Base-by-base conservation (phyloP, 2,888 invertebrate genomes). In the Zelleria hepariella region DNA sequence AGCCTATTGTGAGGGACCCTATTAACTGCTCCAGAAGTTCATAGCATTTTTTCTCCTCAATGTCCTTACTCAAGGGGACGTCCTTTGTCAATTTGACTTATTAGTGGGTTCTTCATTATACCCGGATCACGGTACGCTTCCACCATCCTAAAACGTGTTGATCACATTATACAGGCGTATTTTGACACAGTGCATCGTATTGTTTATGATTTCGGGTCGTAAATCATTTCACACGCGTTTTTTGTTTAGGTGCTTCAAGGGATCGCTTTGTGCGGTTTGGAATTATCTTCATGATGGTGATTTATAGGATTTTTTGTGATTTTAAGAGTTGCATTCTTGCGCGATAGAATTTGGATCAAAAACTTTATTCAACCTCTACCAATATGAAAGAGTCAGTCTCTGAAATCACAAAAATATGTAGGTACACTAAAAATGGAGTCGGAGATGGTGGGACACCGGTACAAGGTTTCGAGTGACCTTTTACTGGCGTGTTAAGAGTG, bases 1-100 rank as follows among this genome's bases (percentile, higher is more conserved):
- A 73, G 65, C 63, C 69, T 63, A 72, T 86, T 86, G 77, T 87
- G 65, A 62, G 42, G 55, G 63, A 66, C 70, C 77, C 77, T 85
- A 86, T 86, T 83, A 86, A 87, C 86, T 87, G 83, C 78, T 81
- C 76, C 86, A 86, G 87, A 83, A 87, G 87, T 87, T 86, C 83
- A 86, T 87, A 82, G 78, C 70, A 65, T 82, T 82, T 82, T 83
- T 81, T 80, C 70, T 73, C 67, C 60, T 67, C 67, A 70, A 69
- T 72, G 10, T 56, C 56, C 56, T 32, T 18, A 32, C 23, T 32
- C 27, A 48, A 18, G 20, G 63, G 66, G 78, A 80, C 77, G 77
- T 69, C 76, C 71, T 74, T 82, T 82, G 79, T 80, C 68, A 60
- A 57, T 61, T 64, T 67, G 66, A 68, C 66, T 75, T 68, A 68